Conservation (phyloP, 2,888 invertebrate species). For the Drosophila meridionalis region DNA sequence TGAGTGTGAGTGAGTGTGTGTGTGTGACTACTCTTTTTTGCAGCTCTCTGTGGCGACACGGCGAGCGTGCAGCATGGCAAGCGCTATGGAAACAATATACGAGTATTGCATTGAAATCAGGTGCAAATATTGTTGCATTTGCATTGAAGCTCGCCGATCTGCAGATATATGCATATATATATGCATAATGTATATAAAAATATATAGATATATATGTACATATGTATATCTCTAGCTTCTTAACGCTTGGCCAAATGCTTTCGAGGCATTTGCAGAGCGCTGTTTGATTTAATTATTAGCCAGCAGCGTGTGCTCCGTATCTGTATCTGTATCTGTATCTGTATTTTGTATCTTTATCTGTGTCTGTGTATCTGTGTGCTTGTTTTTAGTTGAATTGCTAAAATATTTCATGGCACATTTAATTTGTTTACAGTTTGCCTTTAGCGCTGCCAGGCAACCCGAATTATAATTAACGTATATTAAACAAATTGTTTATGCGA, state of each 20-base stretch:
- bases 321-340: neutral
- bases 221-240: neutral
- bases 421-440: conserved; percentile 46
- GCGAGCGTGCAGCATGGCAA: neutral
- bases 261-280: conserved; percentile 49
- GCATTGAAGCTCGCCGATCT: conserved; percentile 32
- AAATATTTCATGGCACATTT: conserved; percentile 59
- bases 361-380: conserved; percentile 8
- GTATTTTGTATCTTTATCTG: neutral
- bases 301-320: conserved; percentile 30
- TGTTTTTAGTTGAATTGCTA: conserved; percentile 55
- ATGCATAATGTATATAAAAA: conserved; percentile 6
- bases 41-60: neutral
- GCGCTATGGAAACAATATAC: conserved; percentile 53
- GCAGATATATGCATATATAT: conserved; percentile 1
- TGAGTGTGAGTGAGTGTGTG: conserved; percentile 7
- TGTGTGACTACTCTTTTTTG: conserved; percentile 3
- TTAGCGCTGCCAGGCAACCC: conserved; percentile 21
- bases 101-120: conserved; percentile 62
- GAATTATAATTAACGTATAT: conserved; percentile 30
- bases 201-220: neutral
- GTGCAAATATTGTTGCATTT: conserved; percentile 77
- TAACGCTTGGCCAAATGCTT: conserved; percentile 46
- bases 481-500: conserved; percentile 24
- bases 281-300: conserved; percentile 73